Conservation (phyloP, 1,140 invertebrate genomes). For the Ceratina calcarata region DNA sequence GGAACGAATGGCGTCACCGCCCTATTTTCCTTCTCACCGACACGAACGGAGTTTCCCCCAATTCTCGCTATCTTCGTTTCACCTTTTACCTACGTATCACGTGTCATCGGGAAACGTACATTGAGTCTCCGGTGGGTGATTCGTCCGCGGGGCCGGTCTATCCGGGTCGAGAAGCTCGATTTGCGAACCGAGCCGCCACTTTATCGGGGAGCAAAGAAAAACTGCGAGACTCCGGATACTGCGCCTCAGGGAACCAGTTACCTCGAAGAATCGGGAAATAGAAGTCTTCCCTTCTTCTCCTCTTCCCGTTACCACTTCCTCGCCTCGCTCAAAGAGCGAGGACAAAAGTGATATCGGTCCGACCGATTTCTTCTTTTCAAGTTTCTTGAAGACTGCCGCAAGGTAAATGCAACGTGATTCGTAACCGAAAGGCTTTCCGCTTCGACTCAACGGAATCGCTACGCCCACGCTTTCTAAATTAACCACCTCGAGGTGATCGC, state of each 20-base stretch:
- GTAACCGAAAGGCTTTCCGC: neutral
- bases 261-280: constrained; percentile 31
- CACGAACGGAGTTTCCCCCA: too few species aligned
- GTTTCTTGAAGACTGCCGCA: neutral
- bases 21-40: constrained; percentile 24
- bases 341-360: constrained; percentile 12
- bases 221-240: constrained; percentile 10
- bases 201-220: constrained; percentile 12
- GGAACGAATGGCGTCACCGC: constrained; percentile 44
- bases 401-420: neutral
- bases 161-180: neutral
- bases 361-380: neutral
- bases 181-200: constrained; percentile 8
- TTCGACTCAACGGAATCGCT: neutral
- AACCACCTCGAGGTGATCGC: neutral
- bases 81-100: neutral
- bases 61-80: too few species aligned
- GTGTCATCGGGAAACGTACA: neutral
- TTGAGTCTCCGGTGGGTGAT: constrained; percentile 10
- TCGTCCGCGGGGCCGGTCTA: neutral
- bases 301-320: neutral
- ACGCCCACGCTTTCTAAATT: neutral
- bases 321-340: neutral
- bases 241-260: constrained; percentile 25
- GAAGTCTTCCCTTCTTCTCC: neutral